Percentiles rank a stretch among this genome's conserved stretches.
phyloP scores from a whole-genome alignment of 2,113 vertebrate genomes.

The Circaetus gallicus region DNA sequence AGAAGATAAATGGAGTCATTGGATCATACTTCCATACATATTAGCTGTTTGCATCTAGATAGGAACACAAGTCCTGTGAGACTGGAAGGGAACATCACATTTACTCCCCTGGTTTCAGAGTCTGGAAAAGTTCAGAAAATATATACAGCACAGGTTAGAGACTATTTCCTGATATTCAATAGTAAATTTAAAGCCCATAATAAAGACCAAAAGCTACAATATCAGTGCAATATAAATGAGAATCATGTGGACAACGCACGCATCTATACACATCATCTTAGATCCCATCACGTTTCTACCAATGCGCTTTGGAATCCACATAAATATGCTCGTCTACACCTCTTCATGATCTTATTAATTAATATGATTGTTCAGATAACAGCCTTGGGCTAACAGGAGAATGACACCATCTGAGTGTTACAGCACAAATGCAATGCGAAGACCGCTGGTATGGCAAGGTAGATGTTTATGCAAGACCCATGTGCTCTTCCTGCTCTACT shows the following conservation, averaged over 20 bases:
- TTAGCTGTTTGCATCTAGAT: neutral
- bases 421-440: neutral
- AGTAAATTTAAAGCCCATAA: neutral
- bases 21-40: neutral
- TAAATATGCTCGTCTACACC: neutral
- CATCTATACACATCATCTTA: neutral
- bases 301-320: neutral
- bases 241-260: neutral
- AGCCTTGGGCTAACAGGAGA: neutral
- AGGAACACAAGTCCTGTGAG: neutral
- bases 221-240: neutral
- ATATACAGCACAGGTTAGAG: neutral
- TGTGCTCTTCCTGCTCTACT: neutral
- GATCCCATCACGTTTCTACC: neutral
- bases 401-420: neutral
- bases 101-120: neutral
- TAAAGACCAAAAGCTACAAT: neutral
- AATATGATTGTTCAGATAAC: neutral
- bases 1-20: neutral
- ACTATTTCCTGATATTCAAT: neutral
- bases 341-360: neutral
- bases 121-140: neutral
- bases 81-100: neutral
- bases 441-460: neutral
- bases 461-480: neutral